phyloP scores from a whole-genome alignment of 2,888 invertebrate genomes.

The Melinaea menophilus region DNA sequence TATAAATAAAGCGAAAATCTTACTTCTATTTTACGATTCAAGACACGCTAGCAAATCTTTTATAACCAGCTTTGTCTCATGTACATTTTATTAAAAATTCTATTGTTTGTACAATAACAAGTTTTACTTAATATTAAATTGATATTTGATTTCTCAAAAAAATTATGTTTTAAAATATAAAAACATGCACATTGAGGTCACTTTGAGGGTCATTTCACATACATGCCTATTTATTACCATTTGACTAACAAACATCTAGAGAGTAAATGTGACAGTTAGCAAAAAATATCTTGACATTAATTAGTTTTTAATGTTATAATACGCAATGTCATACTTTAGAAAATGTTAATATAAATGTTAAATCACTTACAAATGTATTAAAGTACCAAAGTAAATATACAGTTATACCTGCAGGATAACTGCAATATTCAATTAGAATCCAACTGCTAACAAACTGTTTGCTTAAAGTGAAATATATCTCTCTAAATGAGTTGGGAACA shows the following conservation, averaged over 20 bases:
- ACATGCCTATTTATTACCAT: not conserved
- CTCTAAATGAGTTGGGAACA: constrained; percentile 41
- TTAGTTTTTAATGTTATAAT: not conserved
- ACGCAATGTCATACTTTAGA: not conserved
- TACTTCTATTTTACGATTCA: not conserved
- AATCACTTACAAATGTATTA: too few relatives aligned
- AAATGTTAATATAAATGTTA: not conserved
- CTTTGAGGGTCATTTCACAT: not conserved
- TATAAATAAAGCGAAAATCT: constrained; percentile 2
- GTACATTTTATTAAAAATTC: too few relatives aligned
- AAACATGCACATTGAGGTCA: too few relatives aligned
- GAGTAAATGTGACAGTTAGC: not conserved
- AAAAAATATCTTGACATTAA: not conserved
- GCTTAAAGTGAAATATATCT: constrained; percentile 40
- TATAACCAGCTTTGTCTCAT: too few relatives aligned
- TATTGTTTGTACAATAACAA: too few relatives aligned
- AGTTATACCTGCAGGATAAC: not conserved
- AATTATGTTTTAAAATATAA: too few relatives aligned
- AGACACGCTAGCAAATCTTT: too few relatives aligned
- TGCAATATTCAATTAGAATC: constrained; percentile 2
- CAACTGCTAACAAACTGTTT: constrained; percentile 19
- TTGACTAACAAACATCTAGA: constrained; percentile 2
- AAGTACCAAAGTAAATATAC: too few relatives aligned
- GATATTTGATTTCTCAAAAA: too few relatives aligned
- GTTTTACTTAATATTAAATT: too few relatives aligned